Percentiles rank a stretch among this genome's conserved stretches.
Conservation (phyloP, 2,797 vertebrate genomes). For the Sebastolobus altivelis region DNA sequence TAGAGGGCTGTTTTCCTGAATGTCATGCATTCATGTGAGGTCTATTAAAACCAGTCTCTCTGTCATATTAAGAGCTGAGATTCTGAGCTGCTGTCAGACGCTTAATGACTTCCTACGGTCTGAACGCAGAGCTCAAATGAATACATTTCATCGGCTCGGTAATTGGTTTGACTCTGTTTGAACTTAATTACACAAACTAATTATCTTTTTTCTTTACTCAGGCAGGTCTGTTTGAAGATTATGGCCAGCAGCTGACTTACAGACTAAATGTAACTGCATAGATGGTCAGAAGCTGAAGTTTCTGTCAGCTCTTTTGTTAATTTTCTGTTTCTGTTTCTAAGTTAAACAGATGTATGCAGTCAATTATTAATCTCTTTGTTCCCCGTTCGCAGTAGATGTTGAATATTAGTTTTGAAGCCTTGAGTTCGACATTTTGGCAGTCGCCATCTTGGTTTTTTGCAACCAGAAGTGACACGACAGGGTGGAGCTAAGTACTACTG, state of each 20-base stretch:
- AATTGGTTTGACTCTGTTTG: constrained; percentile 76
- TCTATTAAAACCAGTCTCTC: constrained; percentile 16
- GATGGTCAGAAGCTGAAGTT: neutral
- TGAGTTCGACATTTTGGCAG: too few relatives aligned
- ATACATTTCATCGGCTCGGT: constrained; percentile 56
- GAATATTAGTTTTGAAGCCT: too few relatives aligned
- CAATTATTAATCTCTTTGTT: too few relatives aligned
- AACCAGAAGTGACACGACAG: too few relatives aligned
- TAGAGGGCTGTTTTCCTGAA: constrained; percentile 2
- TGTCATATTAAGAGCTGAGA: constrained; percentile 17
- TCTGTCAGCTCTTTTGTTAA: neutral
- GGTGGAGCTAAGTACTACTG: too few relatives aligned
- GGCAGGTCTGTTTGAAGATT: constrained; percentile 46
- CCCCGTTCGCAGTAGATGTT: too few relatives aligned
- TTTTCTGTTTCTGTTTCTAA: neutral
- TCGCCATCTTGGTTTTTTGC: too few relatives aligned
- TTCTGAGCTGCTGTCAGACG: constrained; percentile 48
- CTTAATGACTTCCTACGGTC: constrained; percentile 48
- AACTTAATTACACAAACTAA: constrained; percentile 69
- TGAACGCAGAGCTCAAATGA: constrained; percentile 40
- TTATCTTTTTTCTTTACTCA: constrained; percentile 46
- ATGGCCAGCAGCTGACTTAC: constrained; percentile 4
- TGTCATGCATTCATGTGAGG: neutral
- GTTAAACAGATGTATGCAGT: neutral
- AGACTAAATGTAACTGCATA: constrained; percentile 6